Base-by-base conservation (phyloP, 2,888 invertebrate genomes). In the Cheiracanthium punctorium region DNA sequence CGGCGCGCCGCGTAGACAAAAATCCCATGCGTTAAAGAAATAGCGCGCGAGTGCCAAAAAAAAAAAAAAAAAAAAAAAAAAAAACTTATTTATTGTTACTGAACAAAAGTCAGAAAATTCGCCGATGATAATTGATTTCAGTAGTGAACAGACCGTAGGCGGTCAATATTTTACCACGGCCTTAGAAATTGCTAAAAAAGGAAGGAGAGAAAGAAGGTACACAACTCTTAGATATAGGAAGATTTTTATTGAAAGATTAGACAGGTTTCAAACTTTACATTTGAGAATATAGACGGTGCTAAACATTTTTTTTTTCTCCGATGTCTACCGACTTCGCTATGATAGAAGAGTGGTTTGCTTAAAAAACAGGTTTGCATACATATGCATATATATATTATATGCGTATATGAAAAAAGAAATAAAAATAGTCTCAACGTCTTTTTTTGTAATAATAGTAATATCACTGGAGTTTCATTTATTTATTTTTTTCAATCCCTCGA, bases 161-260 rank as follows among this genome's bases (percentile, higher is more conserved):
- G n/a, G n/a, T n/a, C n/a, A n/a, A n/a, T n/a, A n/a, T n/a, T n/a
- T n/a, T n/a, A n/a, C n/a, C n/a, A n/a, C n/a, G n/a, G n/a, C n/a
- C n/a, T n/a, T n/a, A n/a, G n/a, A n/a, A n/a, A n/a, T n/a, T n/a
- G n/a, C n/a, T n/a, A n/a, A n/a, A n/a, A n/a, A n/a, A n/a, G n/a
- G n/a, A n/a, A n/a, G n/a, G n/a, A n/a, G n/a, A n/a, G n/a, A n/a
- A n/a, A n/a, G n/a, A n/a, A n/a, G n/a, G n/a, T n/a, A n/a, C n/a
- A n/a, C n/a, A n/a, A n/a, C n/a, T n/a, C n/a, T n/a, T 58, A 58
- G 58, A 24, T 58, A 58, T 58, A 65, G 75, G 65, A 75, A 75
- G 65, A 75, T 65, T 52, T 75, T 75, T 75, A 75, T 75, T 75
- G 75, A 75, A 75, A 75, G 65, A 64, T 28, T 28, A 43, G 5